phyloP scores from a whole-genome alignment of 2,888 invertebrate genomes.

The Steinernema carpocapsae region DNA sequence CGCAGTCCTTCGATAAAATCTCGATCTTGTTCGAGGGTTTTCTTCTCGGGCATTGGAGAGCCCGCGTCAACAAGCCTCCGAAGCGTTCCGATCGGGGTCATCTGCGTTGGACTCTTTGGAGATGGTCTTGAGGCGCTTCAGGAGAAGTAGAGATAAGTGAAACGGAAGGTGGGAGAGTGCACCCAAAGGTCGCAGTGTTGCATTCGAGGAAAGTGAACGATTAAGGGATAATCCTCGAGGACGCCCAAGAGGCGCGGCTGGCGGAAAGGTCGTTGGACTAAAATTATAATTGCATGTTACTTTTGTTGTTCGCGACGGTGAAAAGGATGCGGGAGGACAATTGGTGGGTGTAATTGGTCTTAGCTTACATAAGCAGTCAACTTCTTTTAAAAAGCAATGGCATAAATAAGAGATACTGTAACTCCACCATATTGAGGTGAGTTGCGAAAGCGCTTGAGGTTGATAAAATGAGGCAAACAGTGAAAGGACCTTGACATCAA shows the following conservation, averaged over 20 bases:
- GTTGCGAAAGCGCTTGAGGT: background rate
- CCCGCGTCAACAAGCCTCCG: slow-evolving; percentile 27
- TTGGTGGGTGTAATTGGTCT: no score
- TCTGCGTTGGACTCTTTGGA: background rate
- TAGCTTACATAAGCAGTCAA: no score
- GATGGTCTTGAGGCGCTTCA: background rate
- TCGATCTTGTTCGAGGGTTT: slow-evolving; percentile 20
- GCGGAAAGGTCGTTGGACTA: no score
- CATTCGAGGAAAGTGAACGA: slow-evolving; percentile 21
- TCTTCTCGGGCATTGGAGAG: slow-evolving; percentile 8
- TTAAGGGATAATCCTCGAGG: slow-evolving; percentile 23
- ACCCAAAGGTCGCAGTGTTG: slow-evolving; percentile 18
- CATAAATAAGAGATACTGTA: no score
- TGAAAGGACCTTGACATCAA: slow-evolving; percentile 26
- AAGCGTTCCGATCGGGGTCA: slow-evolving; percentile 23
- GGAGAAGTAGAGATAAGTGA: background rate
- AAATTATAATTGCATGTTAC: no score
- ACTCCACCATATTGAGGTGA: background rate
- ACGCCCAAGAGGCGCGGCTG: background rate
- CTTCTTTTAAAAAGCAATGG: no score
- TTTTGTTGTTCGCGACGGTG: no score
- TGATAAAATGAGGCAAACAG: slow-evolving; percentile 31
- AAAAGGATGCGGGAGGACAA: no score
- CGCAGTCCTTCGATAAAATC: slow-evolving; percentile 19
- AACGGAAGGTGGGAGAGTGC: slow-evolving; percentile 22